phyloP scores from a whole-genome alignment of 2,888 invertebrate genomes.

The Platycheirus albimanus region DNA sequence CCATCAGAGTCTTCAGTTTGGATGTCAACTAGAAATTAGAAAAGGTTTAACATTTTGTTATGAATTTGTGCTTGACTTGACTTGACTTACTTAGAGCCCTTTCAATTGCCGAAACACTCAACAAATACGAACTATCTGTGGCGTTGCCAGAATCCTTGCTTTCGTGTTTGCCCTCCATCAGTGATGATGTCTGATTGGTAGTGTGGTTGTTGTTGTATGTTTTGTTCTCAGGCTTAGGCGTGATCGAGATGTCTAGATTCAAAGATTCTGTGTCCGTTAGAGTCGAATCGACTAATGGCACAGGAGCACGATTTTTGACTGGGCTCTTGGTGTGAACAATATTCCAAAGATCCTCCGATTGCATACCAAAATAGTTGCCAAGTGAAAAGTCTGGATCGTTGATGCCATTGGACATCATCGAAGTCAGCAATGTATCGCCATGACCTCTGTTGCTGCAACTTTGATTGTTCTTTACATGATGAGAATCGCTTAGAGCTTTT shows the following conservation, averaged over 20 bases:
- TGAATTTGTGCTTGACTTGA: too few species aligned
- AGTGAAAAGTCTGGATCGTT: conserved; percentile 80
- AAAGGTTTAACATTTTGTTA: not conserved
- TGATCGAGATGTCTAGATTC: conserved; percentile 67
- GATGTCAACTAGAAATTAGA: conserved; percentile 77
- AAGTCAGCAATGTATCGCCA: conserved; percentile 74
- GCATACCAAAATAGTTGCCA: conserved; percentile 79
- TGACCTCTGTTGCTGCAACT: conserved; percentile 2
- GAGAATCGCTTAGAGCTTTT: conserved; percentile 77
- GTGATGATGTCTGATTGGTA: conserved; percentile 14
- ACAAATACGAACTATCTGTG: conserved; percentile 77
- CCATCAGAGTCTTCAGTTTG: conserved; percentile 78
- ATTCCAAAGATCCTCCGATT: conserved; percentile 79
- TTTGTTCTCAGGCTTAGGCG: conserved; percentile 79
- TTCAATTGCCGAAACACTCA: conserved; percentile 80
- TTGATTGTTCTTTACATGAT: conserved; percentile 58
- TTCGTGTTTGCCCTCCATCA: conserved; percentile 74
- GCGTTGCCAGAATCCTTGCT: conserved; percentile 77
- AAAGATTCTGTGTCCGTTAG: conserved; percentile 42
- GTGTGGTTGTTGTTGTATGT: conserved; percentile 76
- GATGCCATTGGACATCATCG: conserved; percentile 75
- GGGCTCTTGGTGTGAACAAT: conserved; percentile 77
- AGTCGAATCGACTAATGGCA: conserved; percentile 75
- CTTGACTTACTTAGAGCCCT: conserved; percentile 78
- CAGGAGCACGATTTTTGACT: conserved; percentile 75